Conservation (phyloP, 2,888 invertebrate genomes). For the Eudemis profundana region DNA sequence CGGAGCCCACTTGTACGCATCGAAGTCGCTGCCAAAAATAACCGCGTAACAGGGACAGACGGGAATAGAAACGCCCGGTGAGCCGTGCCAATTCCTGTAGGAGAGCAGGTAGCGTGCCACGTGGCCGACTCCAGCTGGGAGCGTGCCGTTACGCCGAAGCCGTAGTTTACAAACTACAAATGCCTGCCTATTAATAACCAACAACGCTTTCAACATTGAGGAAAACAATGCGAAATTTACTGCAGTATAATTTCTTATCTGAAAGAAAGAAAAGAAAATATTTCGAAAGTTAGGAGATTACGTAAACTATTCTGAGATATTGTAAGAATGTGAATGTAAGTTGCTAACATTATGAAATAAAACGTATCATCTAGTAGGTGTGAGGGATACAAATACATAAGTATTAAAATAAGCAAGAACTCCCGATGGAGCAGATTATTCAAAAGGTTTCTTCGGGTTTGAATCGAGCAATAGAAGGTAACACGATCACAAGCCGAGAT, state of each 20-base stretch:
- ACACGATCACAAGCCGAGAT: conserved; percentile 62
- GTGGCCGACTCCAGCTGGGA: conserved; percentile 66
- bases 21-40: conserved; percentile 80
- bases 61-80: conserved; percentile 76
- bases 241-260: neutral
- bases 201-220: conserved; percentile 1
- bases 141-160: conserved; percentile 51
- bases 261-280: neutral
- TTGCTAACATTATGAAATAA: conserved; percentile 7
- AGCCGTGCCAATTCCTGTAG: conserved; percentile 77
- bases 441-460: conserved; percentile 51
- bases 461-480: conserved; percentile 58
- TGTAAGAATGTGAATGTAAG: neutral
- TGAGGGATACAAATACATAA: conserved; percentile 18
- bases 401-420: conserved; percentile 35
- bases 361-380: conserved; percentile 9
- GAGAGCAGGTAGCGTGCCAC: conserved; percentile 66
- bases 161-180: conserved; percentile 26
- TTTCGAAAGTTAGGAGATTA: no score
- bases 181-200: conserved; percentile 5
- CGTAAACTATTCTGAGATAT: neutral
- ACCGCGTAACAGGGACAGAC: conserved; percentile 76
- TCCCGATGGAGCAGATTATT: conserved; percentile 53
- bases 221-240: neutral
- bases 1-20: conserved; percentile 72